Evolutionary conservation across 2,888 invertebrate genomes (phyloP), one percentile per base, ranked within the genome.

Genomic region (Volucella inflata): DNA sequence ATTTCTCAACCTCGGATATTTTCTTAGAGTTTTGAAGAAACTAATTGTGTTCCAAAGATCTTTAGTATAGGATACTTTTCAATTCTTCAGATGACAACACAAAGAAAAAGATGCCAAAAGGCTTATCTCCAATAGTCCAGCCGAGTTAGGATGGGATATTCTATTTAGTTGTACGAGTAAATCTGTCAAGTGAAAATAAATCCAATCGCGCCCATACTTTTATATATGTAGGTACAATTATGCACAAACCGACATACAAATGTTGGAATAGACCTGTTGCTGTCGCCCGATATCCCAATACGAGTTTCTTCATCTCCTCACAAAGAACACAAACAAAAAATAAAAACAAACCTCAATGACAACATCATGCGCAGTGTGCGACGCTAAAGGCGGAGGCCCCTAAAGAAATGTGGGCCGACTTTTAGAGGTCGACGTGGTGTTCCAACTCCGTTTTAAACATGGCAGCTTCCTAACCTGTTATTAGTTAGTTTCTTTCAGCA

Each of bases 361-460:
- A 72, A 60, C 53, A 60, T 71, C 76, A 51, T 59, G 64, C 70
- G 64, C 70, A 62, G n/a, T 42, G 60, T n/a, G n/a, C 21, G 6
- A 51, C 17, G 55, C 38, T 74, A 78, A 83, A 74, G 72, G 68
- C 57, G 83, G 79, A 79, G 79, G 75, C 75, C 51, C 74, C 53
- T 9, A 59, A 30, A 59, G 62, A 60, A 51, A 85, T 72, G 81
- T 85, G 85, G 81, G 85, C 72, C 77, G 76, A 62, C 38, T 85
- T 84, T 85, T 85, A 81, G 85, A 85, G 85, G 81, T 85, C 85
- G 76, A 64, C 68, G 50, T 76, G 51, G 30, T 77, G 57, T 68
- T 72, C 46, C 55, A 75, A 60, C 46, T 70, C 44, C 44, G 55
- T 75, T 71, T 75, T 46, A 42, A 65, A 42, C 67, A 36, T 40